phyloP scores from a whole-genome alignment of 2,888 invertebrate species.

The Xestobium rufovillosum region DNA sequence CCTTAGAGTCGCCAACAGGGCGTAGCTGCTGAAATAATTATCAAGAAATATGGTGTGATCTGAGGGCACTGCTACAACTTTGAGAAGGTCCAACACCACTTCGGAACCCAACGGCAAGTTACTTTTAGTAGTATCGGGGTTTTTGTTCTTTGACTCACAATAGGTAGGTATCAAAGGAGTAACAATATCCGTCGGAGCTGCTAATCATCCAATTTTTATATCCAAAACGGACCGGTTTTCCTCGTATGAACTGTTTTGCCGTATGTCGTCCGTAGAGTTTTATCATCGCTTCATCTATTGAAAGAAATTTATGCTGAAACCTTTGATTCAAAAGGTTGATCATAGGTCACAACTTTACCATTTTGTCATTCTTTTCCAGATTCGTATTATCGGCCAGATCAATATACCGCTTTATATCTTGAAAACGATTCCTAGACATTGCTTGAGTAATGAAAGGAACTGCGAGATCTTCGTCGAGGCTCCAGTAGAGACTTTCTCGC shows the following conservation, averaged over 20 bases:
- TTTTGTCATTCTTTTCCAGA: constrained; percentile 18
- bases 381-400: constrained; percentile 19
- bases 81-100: constrained; percentile 21
- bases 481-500: constrained; percentile 30
- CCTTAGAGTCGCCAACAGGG: constrained; percentile 13
- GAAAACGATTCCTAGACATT: constrained; percentile 27
- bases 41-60: constrained; percentile 19
- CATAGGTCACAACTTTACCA: constrained; percentile 18
- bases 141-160: constrained; percentile 21
- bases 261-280: constrained; percentile 24
- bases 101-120: constrained; percentile 18
- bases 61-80: constrained; percentile 13
- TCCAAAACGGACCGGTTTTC: constrained; percentile 29
- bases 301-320: constrained; percentile 22
- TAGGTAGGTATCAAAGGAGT: constrained; percentile 22
- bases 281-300: constrained; percentile 26
- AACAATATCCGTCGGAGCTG: constrained; percentile 26
- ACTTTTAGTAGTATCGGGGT: constrained; percentile 3
- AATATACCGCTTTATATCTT: constrained; percentile 19
- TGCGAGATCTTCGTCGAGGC: constrained; percentile 28
- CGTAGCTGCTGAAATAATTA: constrained; percentile 20
- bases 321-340: constrained; percentile 18
- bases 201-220: constrained; percentile 29
- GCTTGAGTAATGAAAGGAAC: constrained; percentile 25
- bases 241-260: constrained; percentile 21